These are phyloP conservation scores for Halcyon leucocephala DNA, from an alignment of 2,797 vertebrate genomes.

Conservation along the genomic window DNA sequence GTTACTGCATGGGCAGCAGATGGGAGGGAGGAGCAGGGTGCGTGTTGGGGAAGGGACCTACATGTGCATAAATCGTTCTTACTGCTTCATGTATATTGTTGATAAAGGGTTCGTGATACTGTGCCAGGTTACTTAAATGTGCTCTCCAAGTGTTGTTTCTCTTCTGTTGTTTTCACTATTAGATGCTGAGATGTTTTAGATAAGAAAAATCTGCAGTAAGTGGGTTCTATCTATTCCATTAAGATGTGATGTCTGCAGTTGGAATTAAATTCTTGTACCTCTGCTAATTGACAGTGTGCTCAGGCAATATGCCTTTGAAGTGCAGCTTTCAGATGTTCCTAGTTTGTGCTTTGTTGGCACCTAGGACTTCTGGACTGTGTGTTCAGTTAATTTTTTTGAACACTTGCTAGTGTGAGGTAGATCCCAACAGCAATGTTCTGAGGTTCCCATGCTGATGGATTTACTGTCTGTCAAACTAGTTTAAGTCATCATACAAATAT, in stretches of 20 bases:
- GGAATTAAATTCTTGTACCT: background rate
- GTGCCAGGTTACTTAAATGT: background rate
- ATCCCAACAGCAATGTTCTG: background rate
- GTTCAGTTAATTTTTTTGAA: background rate
- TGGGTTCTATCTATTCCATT: background rate
- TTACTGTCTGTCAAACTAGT: background rate
- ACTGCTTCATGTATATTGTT: background rate
- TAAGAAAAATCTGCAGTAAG: background rate
- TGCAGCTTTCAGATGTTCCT: background rate
- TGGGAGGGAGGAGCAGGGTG: slow-evolving; percentile 48
- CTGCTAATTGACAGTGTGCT: background rate
- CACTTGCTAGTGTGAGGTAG: background rate
- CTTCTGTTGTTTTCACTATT: background rate
- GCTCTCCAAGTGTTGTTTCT: background rate
- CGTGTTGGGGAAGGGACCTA: background rate
- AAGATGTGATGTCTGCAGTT: background rate
- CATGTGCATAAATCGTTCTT: background rate
- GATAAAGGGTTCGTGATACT: background rate
- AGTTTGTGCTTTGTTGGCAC: background rate
- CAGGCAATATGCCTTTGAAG: background rate
- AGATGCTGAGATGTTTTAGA: background rate
- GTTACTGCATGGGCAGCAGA: slow-evolving; percentile 24
- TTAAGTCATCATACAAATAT: background rate
- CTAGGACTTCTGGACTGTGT: background rate
- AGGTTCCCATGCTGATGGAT: background rate